Base-by-base conservation (phyloP, 2,113 vertebrate species). In the Chrysemys picta region DNA sequence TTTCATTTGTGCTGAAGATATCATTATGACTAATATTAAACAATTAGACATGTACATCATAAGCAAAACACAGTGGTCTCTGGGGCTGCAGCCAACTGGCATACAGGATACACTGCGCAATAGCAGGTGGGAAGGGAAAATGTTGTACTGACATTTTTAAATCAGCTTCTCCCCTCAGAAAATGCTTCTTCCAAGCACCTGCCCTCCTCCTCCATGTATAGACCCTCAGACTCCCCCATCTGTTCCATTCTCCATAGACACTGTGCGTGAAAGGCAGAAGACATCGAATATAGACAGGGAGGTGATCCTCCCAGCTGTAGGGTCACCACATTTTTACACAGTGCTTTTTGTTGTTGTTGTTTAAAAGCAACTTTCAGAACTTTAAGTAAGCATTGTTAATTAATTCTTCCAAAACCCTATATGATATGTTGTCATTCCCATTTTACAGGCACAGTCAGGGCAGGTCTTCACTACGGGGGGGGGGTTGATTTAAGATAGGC, bases 371-470 rank as follows among this genome's bases (percentile, higher is more conserved):
- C 10, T 49, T 47, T 19, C 54, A 45, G 25, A 59, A 83, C 62
- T 38, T 57, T 42, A 53, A 83, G 57, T 53, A 84, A 10, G 38
- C 72, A 10, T 91, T 45, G 79, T n/a, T 45, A 62, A 22, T 57
- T 54, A 27, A 19, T 50, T 80, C 31, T 38, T 75, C 16, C 31
- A 38, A 45, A 62, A 25, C 21, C 54, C 8, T 10, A 8, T 13
- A 52, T 1, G 0, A 8, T 16, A 72, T 19, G 50, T 27, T 22
- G 14, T 75, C 79, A 83, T 65, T 84, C 12, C 16, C 0, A 0
- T 5, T 16, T 5, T 42, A 35, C 16, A 7, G 38, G 56, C 16
- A 12, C 25, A 2, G 79, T 72, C 6, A 42, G 42, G 42, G 42
- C 42, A 42, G 42, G 42, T 42, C 42, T 42, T 42, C 42, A 42